These are phyloP conservation scores for Sciurus carolinensis DNA, from an alignment of 2,797 vertebrate species.

Conservation along the genomic window DNA sequence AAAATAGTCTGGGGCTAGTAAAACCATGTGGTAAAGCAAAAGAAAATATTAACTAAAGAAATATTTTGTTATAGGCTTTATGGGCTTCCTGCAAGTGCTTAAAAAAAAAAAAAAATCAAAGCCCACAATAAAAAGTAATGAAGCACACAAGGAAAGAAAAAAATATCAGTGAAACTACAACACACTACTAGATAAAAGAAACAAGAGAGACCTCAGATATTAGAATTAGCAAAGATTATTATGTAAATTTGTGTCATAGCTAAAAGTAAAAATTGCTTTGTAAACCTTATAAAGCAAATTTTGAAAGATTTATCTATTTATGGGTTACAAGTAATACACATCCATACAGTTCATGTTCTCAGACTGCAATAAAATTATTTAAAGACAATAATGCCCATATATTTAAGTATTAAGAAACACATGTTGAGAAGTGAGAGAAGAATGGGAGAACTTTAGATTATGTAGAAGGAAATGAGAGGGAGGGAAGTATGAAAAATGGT, in stretches of 20 bases:
- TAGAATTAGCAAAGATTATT: neutral
- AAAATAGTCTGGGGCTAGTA: neutral
- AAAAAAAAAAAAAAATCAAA: neutral
- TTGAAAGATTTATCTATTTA: neutral
- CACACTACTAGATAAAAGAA: neutral
- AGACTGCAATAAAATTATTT: neutral
- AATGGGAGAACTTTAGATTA: no score
- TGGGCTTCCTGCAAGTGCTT: neutral
- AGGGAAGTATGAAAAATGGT: no score
- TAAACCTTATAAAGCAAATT: conserved; percentile 36
- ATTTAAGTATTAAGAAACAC: conserved; percentile 29
- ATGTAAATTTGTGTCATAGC: neutral
- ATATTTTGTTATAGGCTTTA: neutral
- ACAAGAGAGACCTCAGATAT: neutral
- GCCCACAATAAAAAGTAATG: conserved; percentile 5
- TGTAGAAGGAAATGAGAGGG: no score
- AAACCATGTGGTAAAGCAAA: neutral
- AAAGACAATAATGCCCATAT: neutral
- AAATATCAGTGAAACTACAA: neutral
- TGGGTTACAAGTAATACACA: neutral
- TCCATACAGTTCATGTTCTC: neutral
- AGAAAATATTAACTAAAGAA: neutral
- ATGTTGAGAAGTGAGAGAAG: neutral
- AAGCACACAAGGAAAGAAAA: conserved; percentile 25
- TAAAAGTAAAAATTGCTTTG: neutral